Percentiles rank a stretch among this genome's conserved stretches.
Conservation (phyloP, 2,888 invertebrate species). For the Ochropleura plecta region DNA sequence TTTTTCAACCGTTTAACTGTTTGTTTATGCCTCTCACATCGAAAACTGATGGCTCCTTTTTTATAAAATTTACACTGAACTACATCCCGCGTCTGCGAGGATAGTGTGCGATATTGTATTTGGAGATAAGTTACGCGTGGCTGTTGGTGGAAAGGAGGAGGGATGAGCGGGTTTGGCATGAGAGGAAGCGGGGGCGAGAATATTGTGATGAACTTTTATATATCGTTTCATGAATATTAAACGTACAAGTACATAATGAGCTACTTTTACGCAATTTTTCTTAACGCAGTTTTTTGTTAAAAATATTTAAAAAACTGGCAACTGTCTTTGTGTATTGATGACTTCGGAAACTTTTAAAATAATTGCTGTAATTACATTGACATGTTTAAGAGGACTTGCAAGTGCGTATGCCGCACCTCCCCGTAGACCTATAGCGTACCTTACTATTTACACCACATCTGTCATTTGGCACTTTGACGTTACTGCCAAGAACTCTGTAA, state of each 20-base stretch:
- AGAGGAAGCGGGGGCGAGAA: slow-evolving; percentile 27
- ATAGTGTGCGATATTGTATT: slow-evolving; percentile 68
- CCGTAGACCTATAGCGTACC: not conserved
- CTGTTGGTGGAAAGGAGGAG: slow-evolving; percentile 60
- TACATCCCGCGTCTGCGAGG: slow-evolving; percentile 62
- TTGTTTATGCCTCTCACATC: slow-evolving; percentile 17
- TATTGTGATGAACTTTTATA: not conserved
- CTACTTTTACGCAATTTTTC: not conserved
- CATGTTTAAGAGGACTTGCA: not conserved
- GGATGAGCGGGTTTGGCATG: slow-evolving; percentile 36
- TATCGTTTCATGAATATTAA: not conserved
- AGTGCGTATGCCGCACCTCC: not conserved
- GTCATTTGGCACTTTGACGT: not conserved
- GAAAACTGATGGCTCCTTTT: slow-evolving; percentile 62
- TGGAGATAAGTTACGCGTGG: slow-evolving; percentile 76
- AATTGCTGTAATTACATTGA: not conserved
- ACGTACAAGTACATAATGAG: not conserved
- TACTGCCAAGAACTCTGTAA: no score
- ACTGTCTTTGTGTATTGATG: no score
- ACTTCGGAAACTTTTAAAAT: not conserved
- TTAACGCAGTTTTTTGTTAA: no score
- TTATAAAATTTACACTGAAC: slow-evolving; percentile 67
- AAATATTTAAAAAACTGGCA: no score
- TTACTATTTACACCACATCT: not conserved
- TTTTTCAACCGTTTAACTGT: slow-evolving; percentile 21